phyloP scores from a whole-genome alignment of 92 coral and sea anemone genomes.

The Heteractis magnifica region DNA sequence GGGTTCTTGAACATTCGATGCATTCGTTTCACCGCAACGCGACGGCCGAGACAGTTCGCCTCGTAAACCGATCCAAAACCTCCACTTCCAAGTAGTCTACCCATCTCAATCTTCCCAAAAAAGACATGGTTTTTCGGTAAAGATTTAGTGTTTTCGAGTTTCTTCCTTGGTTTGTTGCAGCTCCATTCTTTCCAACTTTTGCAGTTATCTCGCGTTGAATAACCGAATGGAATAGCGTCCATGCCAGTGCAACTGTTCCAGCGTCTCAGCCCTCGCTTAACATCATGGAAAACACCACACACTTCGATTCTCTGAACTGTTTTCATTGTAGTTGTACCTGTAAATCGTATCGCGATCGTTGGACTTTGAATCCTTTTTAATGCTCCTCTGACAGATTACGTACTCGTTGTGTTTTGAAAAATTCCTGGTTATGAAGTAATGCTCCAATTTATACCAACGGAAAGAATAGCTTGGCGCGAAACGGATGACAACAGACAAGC shows the following conservation, averaged over 20 bases:
- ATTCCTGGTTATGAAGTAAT: conserved; percentile 28
- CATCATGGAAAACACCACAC: neutral
- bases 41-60: conserved; percentile 61
- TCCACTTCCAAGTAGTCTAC: conserved; percentile 76
- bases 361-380: conserved; percentile 40
- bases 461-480: conserved; percentile 26
- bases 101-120: conserved; percentile 27
- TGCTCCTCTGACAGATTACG: conserved; percentile 21
- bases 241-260: conserved; percentile 29
- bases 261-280: neutral
- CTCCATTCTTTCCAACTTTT: conserved; percentile 11
- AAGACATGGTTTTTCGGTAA: conserved; percentile 3
- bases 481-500: neutral
- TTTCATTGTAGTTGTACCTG: conserved; percentile 2
- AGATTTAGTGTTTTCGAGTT: conserved; percentile 8
- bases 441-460: conserved; percentile 26
- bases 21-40: conserved; percentile 81
- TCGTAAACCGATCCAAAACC: conserved; percentile 90
- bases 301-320: conserved; percentile 5
- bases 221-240: neutral
- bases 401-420: conserved; percentile 9
- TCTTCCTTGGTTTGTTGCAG: neutral
- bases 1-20: conserved; percentile 65
- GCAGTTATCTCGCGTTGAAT: neutral
- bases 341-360: conserved; percentile 1